phyloP scores from a whole-genome alignment of 2,888 invertebrate genomes.

The Gari tellinella region DNA sequence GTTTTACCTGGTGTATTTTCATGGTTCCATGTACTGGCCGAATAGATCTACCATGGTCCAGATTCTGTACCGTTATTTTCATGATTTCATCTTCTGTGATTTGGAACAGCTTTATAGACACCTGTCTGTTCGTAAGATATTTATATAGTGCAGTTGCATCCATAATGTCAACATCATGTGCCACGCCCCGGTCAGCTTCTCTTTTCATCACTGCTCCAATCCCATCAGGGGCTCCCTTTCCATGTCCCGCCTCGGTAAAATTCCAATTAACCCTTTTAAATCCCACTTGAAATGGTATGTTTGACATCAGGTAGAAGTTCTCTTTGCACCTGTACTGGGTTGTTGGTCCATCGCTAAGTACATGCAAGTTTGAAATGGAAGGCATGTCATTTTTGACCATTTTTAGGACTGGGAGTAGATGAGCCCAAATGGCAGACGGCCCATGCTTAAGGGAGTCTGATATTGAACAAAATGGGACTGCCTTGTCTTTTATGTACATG shows the following conservation, averaged over 20 bases:
- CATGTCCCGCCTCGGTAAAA: slow-evolving; percentile 80
- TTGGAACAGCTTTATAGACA: slow-evolving; percentile 12
- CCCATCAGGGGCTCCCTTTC: slow-evolving; percentile 81
- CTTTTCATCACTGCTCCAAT: slow-evolving; percentile 77
- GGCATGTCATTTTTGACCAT: slow-evolving; percentile 38
- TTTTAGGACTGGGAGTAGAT: slow-evolving; percentile 76
- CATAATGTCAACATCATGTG: slow-evolving; percentile 45
- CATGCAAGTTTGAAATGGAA: slow-evolving; percentile 31
- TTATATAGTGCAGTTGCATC: slow-evolving; percentile 3
- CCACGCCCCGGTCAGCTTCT: slow-evolving; percentile 60
- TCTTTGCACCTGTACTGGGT: slow-evolving; percentile 82
- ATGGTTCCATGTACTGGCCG: slow-evolving; percentile 28
- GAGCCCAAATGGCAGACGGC: slow-evolving; percentile 83
- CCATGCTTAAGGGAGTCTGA: slow-evolving; percentile 79
- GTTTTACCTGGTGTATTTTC: slow-evolving; percentile 47
- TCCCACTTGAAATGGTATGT: slow-evolving; percentile 28
- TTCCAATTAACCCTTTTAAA: slow-evolving; percentile 72
- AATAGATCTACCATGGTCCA: neutral
- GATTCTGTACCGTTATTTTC: neutral
- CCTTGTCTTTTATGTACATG: slow-evolving; percentile 1
- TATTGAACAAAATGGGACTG: slow-evolving; percentile 73
- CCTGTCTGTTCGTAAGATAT: neutral
- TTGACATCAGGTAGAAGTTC: slow-evolving; percentile 80
- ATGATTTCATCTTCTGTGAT: slow-evolving; percentile 19
- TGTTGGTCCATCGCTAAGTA: slow-evolving; percentile 75